Conservation (phyloP, 2,797 vertebrate species). For the Galagoides demidoff region DNA sequence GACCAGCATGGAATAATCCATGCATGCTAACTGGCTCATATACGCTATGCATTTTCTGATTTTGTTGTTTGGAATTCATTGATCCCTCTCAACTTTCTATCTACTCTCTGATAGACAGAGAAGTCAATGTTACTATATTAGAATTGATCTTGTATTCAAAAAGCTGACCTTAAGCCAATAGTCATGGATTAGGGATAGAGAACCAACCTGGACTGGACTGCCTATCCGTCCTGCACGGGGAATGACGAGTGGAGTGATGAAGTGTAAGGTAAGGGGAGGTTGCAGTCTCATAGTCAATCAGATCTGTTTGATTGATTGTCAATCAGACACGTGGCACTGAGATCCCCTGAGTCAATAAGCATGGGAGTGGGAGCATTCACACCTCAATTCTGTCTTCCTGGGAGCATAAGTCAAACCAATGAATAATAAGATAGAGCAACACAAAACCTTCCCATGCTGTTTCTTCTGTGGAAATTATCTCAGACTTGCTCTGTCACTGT, state of each 20-base stretch:
- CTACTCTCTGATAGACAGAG: slow-evolving; percentile 79
- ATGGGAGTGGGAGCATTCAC: background rate
- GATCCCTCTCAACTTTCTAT: slow-evolving; percentile 78
- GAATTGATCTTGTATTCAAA: slow-evolving; percentile 85
- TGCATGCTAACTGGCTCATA: slow-evolving; percentile 71
- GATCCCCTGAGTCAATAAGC: background rate
- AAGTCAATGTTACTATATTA: slow-evolving; percentile 85
- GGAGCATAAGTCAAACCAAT: background rate
- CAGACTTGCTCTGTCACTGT: background rate
- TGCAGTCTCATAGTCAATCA: slow-evolving; percentile 69
- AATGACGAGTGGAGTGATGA: slow-evolving; percentile 76
- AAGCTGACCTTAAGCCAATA: slow-evolving; percentile 81
- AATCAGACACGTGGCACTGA: slow-evolving; percentile 52
- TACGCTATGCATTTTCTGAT: slow-evolving; percentile 75
- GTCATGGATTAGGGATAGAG: slow-evolving; percentile 83
- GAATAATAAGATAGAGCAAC: slow-evolving; percentile 44
- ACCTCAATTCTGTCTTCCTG: background rate
- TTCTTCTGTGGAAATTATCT: background rate
- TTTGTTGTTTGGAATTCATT: slow-evolving; percentile 81
- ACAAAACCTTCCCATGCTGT: background rate
- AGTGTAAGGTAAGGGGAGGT: slow-evolving; percentile 58
- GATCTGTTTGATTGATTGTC: too few relatives aligned
- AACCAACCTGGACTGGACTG: slow-evolving; percentile 65
- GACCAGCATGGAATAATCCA: slow-evolving; percentile 51
- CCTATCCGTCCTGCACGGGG: slow-evolving; percentile 71